Conservation (phyloP, 2,113 vertebrate genomes). For the Globicephala melas region DNA sequence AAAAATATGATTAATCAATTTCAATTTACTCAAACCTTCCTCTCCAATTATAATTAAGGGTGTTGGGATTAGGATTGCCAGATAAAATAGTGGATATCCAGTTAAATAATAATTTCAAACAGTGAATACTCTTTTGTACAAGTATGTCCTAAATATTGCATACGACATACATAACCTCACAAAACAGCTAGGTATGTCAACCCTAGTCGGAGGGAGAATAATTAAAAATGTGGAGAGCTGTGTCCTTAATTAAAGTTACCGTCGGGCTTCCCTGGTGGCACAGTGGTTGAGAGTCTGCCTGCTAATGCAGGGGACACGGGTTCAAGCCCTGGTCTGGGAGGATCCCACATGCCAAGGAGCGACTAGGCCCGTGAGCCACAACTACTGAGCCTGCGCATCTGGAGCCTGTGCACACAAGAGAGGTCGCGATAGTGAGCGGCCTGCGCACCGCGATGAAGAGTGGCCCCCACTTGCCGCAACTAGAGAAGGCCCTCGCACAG, state of each 20-base stretch:
- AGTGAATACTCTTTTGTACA: background rate
- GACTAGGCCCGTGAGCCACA: too few relatives aligned
- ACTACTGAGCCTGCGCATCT: too few relatives aligned
- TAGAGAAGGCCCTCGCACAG: too few relatives aligned
- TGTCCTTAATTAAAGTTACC: slow-evolving; percentile 68
- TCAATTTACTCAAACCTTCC: slow-evolving; percentile 74
- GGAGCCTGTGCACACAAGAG: too few relatives aligned
- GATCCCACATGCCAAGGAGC: too few relatives aligned
- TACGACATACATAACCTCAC: background rate
- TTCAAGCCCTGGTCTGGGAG: too few relatives aligned
- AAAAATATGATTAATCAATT: slow-evolving; percentile 80
- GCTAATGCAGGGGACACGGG: too few relatives aligned
- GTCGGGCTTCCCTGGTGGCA: background rate
- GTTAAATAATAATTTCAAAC: slow-evolving; percentile 3
- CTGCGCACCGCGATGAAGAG: too few relatives aligned
- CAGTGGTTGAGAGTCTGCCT: too few relatives aligned
- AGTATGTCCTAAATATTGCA: background rate
- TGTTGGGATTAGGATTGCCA: background rate
- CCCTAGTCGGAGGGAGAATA: slow-evolving; percentile 25
- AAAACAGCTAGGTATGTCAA: background rate
- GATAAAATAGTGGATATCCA: background rate
- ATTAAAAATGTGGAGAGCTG: slow-evolving; percentile 68
- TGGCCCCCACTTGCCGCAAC: too few relatives aligned
- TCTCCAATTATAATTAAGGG: slow-evolving; percentile 74
- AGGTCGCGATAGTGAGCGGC: too few relatives aligned